A percentile compares a stretch with the other conserved stretches of the same genome.
These are phyloP conservation scores for Sisor rabdophorus DNA, from an alignment of 2,113 vertebrate genomes.

Conservation along the genomic window DNA sequence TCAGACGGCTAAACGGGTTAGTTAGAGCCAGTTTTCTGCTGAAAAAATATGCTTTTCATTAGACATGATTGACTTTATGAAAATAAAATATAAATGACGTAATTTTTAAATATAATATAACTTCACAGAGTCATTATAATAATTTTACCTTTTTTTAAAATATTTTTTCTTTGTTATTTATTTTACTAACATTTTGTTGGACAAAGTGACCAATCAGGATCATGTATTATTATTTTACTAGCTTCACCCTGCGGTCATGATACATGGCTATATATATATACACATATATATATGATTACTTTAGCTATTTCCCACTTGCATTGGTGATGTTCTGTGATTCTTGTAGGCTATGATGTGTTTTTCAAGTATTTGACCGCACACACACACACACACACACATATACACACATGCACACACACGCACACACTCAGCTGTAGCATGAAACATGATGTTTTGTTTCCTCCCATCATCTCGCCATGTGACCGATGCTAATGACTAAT, in stretches of 20 bases:
- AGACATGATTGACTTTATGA: too few relatives aligned
- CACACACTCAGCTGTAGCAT: constrained; percentile 19
- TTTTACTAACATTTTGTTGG: background rate
- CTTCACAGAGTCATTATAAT: background rate
- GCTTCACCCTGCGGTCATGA: too few relatives aligned
- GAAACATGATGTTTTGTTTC: constrained; percentile 33
- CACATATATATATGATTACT: too few relatives aligned
- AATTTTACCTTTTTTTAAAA: background rate
- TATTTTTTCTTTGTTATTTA: background rate
- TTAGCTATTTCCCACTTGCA: background rate
- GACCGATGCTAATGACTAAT: constrained; percentile 24
- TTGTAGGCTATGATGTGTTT: constrained; percentile 14
- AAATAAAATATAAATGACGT: too few relatives aligned
- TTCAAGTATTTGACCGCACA: constrained; percentile 48
- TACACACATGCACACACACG: constrained; percentile 2
- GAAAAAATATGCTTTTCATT: too few relatives aligned
- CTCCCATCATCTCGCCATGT: background rate
- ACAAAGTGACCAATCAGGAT: background rate
- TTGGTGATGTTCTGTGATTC: constrained; percentile 17
- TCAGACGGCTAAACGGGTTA: background rate
- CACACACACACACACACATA: constrained; percentile 17
- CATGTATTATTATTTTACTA: background rate
- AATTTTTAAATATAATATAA: background rate
- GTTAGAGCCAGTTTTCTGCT: background rate
- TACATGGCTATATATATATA: too few relatives aligned